Evolutionary conservation across 2,113 vertebrate genomes (phyloP).

Genomic region (Zeus faber): DNA sequence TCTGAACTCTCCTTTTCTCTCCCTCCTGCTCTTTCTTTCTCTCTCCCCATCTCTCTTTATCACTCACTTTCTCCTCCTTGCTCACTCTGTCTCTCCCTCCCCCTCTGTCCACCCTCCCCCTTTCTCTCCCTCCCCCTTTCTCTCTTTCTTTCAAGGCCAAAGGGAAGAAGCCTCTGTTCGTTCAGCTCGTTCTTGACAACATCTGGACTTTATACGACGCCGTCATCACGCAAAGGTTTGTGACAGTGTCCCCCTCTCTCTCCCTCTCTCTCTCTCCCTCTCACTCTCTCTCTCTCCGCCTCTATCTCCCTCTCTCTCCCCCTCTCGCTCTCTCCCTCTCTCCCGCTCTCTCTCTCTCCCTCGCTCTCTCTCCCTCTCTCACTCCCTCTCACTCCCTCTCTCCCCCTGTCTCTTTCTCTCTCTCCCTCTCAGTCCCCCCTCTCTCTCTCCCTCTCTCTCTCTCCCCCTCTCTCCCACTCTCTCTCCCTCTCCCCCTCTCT

Average conservation of each 20-base stretch:
- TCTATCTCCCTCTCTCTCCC: too few species aligned
- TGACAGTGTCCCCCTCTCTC: constrained; percentile 15
- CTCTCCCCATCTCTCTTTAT: not conserved
- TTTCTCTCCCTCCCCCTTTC: not conserved
- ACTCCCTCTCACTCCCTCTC: too few species aligned
- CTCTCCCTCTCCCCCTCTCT: too few species aligned
- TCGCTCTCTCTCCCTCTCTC: too few species aligned
- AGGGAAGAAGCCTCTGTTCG: constrained; percentile 95
- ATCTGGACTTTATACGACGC: constrained; percentile 98
- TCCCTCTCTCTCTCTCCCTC: too few species aligned
- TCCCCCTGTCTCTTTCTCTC: too few species aligned
- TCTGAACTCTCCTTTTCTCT: not conserved
- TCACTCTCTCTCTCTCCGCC: too few species aligned
- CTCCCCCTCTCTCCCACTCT: too few species aligned
- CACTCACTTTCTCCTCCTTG: not conserved
- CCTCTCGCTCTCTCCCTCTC: too few species aligned
- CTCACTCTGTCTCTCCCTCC: not conserved
- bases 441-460: too few species aligned
- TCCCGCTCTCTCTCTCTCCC: too few species aligned
- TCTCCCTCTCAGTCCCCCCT: too few species aligned
- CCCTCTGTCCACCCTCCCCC: not conserved
- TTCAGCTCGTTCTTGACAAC: constrained; percentile 94
- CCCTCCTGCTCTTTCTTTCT: not conserved
- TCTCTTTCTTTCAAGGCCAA: constrained; percentile 77
- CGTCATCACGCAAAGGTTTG: constrained; percentile 84